Percentiles rank a stretch among this genome's conserved stretches.
Conservation (phyloP, 2,113 vertebrate genomes). For the Amblyornis subalaris region DNA sequence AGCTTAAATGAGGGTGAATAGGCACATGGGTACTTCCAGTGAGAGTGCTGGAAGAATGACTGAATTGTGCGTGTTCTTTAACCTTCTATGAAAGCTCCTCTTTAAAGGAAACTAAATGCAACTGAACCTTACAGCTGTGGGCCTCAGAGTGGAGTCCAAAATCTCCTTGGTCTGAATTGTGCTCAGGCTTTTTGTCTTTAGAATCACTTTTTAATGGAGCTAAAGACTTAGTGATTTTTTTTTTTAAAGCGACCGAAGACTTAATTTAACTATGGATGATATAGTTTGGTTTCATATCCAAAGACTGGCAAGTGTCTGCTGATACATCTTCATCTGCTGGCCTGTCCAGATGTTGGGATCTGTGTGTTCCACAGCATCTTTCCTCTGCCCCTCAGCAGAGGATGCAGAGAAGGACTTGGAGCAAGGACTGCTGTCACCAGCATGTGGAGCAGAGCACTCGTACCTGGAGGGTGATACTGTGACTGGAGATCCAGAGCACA, state of each 20-base stretch:
- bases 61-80: conserved; percentile 2
- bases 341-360: not conserved
- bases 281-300: not conserved
- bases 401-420: not conserved
- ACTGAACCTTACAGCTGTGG: not conserved
- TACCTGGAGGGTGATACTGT: not conserved
- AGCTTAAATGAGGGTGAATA: not conserved
- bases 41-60: not conserved
- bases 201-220: not conserved
- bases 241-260: too few species aligned
- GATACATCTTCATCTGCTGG: not conserved
- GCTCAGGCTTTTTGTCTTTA: not conserved
- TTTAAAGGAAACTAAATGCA: conserved; percentile 52
- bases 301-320: not conserved
- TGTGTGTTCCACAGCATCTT: not conserved
- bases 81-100: conserved; percentile 56
- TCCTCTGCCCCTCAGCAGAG: not conserved
- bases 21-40: not conserved
- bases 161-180: not conserved
- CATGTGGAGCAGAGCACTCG: not conserved
- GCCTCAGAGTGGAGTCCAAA: not conserved
- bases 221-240: not conserved
- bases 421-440: not conserved
- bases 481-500: not conserved
- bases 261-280: not conserved